Base-by-base conservation (phyloP, 2,888 invertebrate species). In the Bellardia pandia region DNA sequence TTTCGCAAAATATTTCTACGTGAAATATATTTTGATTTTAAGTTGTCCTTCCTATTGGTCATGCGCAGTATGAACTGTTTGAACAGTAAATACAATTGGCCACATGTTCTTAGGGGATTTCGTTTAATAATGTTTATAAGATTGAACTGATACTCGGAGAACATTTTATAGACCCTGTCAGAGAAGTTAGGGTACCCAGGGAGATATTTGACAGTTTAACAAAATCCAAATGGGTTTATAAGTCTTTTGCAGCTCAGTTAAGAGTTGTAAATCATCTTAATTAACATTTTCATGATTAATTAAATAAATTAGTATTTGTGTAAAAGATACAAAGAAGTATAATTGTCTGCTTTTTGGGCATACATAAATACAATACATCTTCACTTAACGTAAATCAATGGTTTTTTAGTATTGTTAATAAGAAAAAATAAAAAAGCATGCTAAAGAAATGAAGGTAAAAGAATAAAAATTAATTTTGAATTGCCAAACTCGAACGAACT, bases 71-170 rank as follows among this genome's bases (percentile, higher is more conserved):
- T 69, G 71, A 93, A 92, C 1, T 89, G 79, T 3, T 86, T 53
- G 9, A 93, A 69, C 1, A 93, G 82, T 91, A 92, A 11, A 93
- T 90, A 53, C 93, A 93, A 88, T 93, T 92, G 48, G 93, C 93
- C 9, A 93, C 40, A 6, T 86, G 88, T 0, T 86, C 85, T 4
- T 89, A 89, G 0, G 92, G 88, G 0, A 91, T 91, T 3, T 5
- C 69, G 2, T 69, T 42, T 0, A 23, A 91, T 37, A 0, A 91
- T 88, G 9, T 88, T 56, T 2, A 90, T 84, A 3, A 93, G 53
- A 85, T 93, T 91, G 9, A 33, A 3, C n/a, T 90, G 90, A 85
- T 91, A 93, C 0, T 72, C 68, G 0, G 88, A 77, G 30, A 88
- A 89, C 40, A 75, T 89, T 69, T 92, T 89, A 93, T 81, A 0